These are phyloP conservation scores for Drosophila kanapiae DNA, from an alignment of 1,140 invertebrate species.

Conservation along the genomic window DNA sequence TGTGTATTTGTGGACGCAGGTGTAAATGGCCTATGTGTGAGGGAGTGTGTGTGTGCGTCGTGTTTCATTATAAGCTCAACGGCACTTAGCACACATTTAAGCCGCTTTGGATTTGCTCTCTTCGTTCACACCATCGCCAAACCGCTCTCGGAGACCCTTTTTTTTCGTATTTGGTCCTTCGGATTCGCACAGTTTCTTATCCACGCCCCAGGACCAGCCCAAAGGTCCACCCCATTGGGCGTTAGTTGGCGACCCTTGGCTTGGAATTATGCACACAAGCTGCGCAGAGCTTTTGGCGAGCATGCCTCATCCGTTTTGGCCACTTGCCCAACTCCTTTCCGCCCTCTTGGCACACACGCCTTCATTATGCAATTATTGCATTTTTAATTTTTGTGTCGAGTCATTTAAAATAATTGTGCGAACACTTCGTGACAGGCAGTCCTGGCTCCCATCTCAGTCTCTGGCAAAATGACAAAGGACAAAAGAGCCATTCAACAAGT, in stretches of 20 bases:
- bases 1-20: conserved; percentile 8
- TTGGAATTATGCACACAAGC: conserved; percentile 60
- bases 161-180: conserved; percentile 33
- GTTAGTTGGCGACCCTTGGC: conserved; percentile 20
- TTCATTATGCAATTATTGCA: conserved; percentile 77
- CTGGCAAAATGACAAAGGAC: conserved; percentile 18
- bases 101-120: conserved; percentile 68
- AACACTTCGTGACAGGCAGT: conserved; percentile 63
- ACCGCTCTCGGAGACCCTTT: conserved; percentile 18
- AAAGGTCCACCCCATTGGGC: not conserved
- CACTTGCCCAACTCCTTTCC: conserved; percentile 45
- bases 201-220: not conserved
- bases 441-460: conserved; percentile 22
- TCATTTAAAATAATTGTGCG: conserved; percentile 79
- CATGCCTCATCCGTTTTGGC: conserved; percentile 55
- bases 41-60: conserved; percentile 14
- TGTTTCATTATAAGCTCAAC: conserved; percentile 80
- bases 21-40: conserved; percentile 23
- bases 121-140: conserved; percentile 32
- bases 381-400: conserved; percentile 75
- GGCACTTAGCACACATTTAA: conserved; percentile 79
- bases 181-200: not conserved
- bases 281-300: conserved; percentile 32
- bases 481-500: conserved; percentile 59
- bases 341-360: conserved; percentile 58